phyloP scores from a whole-genome alignment of 1,140 invertebrate species.

The Proctacanthus coquilletti region DNA sequence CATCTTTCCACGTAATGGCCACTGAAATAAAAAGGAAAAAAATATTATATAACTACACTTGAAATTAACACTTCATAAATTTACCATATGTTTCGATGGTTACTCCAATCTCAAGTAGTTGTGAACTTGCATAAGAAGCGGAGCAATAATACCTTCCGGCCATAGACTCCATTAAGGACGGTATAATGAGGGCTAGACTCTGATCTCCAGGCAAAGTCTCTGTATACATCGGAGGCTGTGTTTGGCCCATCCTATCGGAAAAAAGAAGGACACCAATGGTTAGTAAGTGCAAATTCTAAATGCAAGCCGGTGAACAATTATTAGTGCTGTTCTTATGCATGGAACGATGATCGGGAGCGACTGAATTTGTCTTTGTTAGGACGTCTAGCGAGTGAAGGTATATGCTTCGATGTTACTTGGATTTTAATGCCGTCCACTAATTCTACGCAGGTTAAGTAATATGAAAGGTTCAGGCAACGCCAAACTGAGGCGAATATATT shows the following conservation, averaged over 20 bases:
- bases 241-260: slow-evolving; percentile 20
- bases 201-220: slow-evolving; percentile 41
- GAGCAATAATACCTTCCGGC: slow-evolving; percentile 70
- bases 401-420: too few species aligned
- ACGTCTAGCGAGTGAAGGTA: too few species aligned
- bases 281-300: background rate
- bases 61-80: slow-evolving; percentile 14
- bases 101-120: slow-evolving; percentile 45
- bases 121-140: slow-evolving; percentile 55
- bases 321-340: background rate
- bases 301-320: background rate
- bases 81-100: slow-evolving; percentile 60
- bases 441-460: too few species aligned
- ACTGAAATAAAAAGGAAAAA: slow-evolving; percentile 38
- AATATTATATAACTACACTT: too few species aligned
- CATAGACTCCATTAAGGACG: slow-evolving; percentile 53
- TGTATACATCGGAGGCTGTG: slow-evolving; percentile 44
- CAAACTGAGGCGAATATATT: too few species aligned
- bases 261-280: background rate
- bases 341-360: too few species aligned
- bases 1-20: slow-evolving; percentile 69
- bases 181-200: slow-evolving; percentile 55
- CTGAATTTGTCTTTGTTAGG: too few species aligned
- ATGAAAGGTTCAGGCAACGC: too few species aligned
- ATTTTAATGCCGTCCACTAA: too few species aligned